A percentile compares a stretch with the other conserved stretches of the same genome.
Evolutionary conservation across 2,113 vertebrate species (phyloP).

Genomic region (Pantherophis guttatus): DNA sequence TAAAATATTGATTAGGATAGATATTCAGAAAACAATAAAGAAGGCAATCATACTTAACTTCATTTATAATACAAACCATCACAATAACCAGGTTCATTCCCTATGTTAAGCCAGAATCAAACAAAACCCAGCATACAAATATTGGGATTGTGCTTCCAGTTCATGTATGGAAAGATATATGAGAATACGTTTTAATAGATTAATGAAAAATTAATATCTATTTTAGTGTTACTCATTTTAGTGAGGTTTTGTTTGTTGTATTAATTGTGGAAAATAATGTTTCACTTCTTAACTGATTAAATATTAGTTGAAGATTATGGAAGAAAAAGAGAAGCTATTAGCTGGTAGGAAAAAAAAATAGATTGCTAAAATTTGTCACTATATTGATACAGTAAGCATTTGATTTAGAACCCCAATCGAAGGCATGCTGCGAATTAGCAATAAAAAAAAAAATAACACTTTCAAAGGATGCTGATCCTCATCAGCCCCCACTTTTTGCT

Average conservation of each 20-base stretch:
- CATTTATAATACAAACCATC: background rate
- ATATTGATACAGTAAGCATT: background rate
- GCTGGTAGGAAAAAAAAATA: background rate
- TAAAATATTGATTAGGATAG: background rate
- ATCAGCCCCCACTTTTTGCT: constrained; percentile 69
- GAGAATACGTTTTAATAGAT: background rate
- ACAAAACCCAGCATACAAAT: background rate
- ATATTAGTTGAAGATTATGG: background rate
- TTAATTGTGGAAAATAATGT: background rate
- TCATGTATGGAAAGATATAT: background rate
- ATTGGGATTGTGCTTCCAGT: background rate
- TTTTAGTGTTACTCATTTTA: background rate
- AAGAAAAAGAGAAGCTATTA: background rate
- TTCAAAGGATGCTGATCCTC: constrained; percentile 50
- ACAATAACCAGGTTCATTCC: background rate
- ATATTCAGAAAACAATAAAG: background rate
- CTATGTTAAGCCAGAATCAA: background rate
- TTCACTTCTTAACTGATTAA: background rate
- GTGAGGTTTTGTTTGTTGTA: background rate
- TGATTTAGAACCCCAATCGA: background rate
- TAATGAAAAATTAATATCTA: background rate
- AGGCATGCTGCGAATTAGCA: background rate
- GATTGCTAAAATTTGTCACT: background rate
- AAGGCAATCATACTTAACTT: background rate
- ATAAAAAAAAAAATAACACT: background rate